Conservation (phyloP, 2,888 invertebrate genomes). For the Caenorhabditis sinica region DNA sequence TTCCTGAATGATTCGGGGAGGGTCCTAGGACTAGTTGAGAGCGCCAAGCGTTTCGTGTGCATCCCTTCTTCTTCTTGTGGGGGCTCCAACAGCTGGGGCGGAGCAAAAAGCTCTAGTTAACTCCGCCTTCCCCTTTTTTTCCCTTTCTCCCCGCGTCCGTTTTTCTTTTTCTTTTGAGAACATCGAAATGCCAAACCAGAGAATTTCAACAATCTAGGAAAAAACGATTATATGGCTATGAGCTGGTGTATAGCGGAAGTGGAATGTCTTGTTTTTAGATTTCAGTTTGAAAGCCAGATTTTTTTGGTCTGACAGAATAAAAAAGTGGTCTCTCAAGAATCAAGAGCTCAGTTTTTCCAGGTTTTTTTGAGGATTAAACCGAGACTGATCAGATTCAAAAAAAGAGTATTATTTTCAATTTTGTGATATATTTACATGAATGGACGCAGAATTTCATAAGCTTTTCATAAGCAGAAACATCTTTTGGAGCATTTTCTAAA, state of each 20-base stretch:
- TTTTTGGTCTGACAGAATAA: no score
- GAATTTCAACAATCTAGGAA: constrained; percentile 3
- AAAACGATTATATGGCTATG: constrained; percentile 19
- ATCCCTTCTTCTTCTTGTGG: constrained; percentile 17
- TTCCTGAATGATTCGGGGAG: constrained; percentile 29
- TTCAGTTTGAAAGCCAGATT: no score
- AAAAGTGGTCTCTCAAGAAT: no score
- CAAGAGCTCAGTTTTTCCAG: no score
- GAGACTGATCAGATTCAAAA: no score
- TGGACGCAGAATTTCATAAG: no score
- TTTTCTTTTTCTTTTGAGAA: constrained; percentile 34
- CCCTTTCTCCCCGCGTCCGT: background rate
- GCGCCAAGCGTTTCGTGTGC: constrained; percentile 13
- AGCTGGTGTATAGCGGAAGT: background rate
- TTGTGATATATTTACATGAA: no score
- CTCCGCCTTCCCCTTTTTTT: constrained; percentile 38
- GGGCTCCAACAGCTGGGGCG: constrained; percentile 56
- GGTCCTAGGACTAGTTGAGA: constrained; percentile 19
- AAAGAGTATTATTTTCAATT: no score
- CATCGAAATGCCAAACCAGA: constrained; percentile 8
- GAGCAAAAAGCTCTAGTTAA: constrained; percentile 51
- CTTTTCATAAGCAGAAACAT: no score
- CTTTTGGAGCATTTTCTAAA: no score
- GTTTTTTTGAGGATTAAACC: no score
- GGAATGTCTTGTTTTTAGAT: background rate